Percentiles rank a stretch among this genome's conserved stretches.
These are phyloP conservation scores for Agrotis exclamationis DNA, from an alignment of 2,888 invertebrate species.

Conservation along the genomic window DNA sequence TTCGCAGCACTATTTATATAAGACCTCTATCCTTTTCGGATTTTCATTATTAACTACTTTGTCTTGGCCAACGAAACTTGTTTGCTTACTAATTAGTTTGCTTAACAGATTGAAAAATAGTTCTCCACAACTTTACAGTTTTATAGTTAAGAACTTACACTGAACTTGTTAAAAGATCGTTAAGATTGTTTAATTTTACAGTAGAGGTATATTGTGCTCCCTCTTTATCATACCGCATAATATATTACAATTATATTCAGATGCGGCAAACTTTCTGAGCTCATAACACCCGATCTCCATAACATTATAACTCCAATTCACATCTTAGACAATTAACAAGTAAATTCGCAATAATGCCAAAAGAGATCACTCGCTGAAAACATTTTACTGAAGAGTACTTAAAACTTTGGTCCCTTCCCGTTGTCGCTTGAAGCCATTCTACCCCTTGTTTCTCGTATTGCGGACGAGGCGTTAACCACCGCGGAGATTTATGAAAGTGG, in stretches of 20 bases:
- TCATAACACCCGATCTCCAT: conserved; percentile 62
- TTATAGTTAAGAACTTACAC: conserved; percentile 49
- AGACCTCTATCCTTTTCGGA: conserved; percentile 3
- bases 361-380: conserved; percentile 82
- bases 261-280: conserved; percentile 56
- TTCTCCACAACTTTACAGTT: conserved; percentile 37
- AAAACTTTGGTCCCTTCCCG: conserved; percentile 80
- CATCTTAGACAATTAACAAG: conserved; percentile 76
- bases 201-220: conserved; percentile 50
- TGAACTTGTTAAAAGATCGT: conserved; percentile 50
- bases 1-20: not conserved
- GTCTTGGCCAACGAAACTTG: conserved; percentile 48
- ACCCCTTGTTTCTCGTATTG: conserved; percentile 82
- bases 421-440: conserved; percentile 78
- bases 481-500: conserved; percentile 84
- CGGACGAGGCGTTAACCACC: conserved; percentile 85
- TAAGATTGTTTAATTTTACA: conserved; percentile 57
- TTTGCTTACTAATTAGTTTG: conserved; percentile 53
- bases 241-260: conserved; percentile 66
- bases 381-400: conserved; percentile 84
- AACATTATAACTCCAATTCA: conserved; percentile 65
- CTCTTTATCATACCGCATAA: conserved; percentile 52
- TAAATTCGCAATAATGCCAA: conserved; percentile 78
- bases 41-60: conserved; percentile 37
- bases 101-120: conserved; percentile 54